These are phyloP conservation scores for Halcyon malimbica DNA, from an alignment of 2,113 vertebrate species.

Conservation along the genomic window DNA sequence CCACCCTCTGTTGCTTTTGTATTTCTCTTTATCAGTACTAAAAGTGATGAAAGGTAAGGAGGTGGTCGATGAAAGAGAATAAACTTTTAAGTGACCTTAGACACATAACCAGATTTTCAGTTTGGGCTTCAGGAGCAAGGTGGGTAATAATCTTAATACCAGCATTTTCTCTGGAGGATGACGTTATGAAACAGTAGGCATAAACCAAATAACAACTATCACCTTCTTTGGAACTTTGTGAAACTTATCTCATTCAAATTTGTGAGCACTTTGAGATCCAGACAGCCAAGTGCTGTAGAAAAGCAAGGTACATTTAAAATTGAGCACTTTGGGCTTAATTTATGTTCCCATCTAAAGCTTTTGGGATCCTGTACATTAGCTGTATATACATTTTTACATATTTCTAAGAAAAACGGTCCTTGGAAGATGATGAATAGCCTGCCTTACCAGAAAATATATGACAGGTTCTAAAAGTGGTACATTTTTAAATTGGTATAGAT, in stretches of 20 bases:
- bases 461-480: slow-evolving; percentile 48
- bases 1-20: not conserved
- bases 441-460: slow-evolving; percentile 51
- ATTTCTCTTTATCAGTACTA: not conserved
- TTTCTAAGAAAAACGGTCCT: slow-evolving; percentile 48
- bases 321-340: slow-evolving; percentile 10
- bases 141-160: not conserved
- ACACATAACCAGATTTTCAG: not conserved
- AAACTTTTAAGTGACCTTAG: not conserved
- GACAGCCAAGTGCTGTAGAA: not conserved
- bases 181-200: not conserved
- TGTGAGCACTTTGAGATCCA: not conserved
- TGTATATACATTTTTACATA: slow-evolving; percentile 32
- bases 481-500: slow-evolving; percentile 55
- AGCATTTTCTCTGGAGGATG: not conserved
- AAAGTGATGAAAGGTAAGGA: not conserved
- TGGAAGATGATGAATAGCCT: slow-evolving; percentile 49
- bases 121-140: not conserved
- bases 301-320: not conserved
- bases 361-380: slow-evolving; percentile 40
- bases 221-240: not conserved
- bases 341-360: slow-evolving; percentile 42
- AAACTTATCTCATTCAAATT: not conserved
- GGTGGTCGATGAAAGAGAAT: not conserved
- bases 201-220: not conserved